Evolutionary conservation across 2,888 invertebrate genomes (phyloP).

Genomic region (Gerosis bhagava): DNA sequence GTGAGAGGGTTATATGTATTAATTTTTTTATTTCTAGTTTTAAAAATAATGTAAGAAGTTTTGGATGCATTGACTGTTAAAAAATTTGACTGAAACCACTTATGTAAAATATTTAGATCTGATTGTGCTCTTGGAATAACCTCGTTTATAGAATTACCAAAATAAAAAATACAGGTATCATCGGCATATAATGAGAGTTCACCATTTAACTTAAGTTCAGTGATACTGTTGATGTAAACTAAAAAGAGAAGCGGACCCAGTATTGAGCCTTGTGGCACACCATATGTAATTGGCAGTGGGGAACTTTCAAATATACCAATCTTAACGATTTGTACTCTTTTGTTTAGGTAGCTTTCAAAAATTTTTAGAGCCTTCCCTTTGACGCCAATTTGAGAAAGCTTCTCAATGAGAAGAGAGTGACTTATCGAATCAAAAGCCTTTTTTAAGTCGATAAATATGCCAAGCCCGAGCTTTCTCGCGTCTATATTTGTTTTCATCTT

Average conservation of each 20-base stretch:
- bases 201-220: neutral
- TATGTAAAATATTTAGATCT: neutral
- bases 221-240: neutral
- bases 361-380: neutral
- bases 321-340: neutral
- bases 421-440: neutral
- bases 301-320: neutral
- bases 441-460: conserved; percentile 3
- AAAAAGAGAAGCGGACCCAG: too few species aligned
- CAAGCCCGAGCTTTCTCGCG: neutral
- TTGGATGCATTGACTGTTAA: neutral
- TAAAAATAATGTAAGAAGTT: neutral
- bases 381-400: neutral
- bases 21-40: neutral
- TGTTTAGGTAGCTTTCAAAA: neutral
- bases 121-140: neutral
- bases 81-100: neutral
- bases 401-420: neutral
- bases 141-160: neutral
- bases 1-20: neutral
- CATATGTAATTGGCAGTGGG: too few species aligned
- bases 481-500: conserved; percentile 6
- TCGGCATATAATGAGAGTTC: neutral
- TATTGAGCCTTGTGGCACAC: too few species aligned
- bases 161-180: conserved; percentile 4